phyloP scores from a whole-genome alignment of 2,113 vertebrate genomes.

The Hypocryptadius cinnamomeus region DNA sequence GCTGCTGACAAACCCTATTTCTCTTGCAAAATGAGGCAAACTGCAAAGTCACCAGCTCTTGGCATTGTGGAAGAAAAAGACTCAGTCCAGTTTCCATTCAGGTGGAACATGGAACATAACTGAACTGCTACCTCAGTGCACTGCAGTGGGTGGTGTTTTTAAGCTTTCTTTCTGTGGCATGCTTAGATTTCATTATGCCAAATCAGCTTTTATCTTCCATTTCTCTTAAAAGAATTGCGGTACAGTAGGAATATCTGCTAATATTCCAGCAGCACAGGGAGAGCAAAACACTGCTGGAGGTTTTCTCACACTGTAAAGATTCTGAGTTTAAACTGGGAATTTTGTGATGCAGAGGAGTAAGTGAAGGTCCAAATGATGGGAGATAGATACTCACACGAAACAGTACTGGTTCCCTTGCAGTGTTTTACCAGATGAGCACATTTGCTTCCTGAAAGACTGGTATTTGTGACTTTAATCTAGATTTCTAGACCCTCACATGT shows the following conservation, averaged over 20 bases:
- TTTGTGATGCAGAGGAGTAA: background rate
- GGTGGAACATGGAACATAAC: background rate
- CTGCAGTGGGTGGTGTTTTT: background rate
- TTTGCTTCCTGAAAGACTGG: background rate
- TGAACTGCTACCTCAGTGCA: background rate
- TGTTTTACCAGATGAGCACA: background rate
- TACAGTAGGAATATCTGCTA: fast-evolving
- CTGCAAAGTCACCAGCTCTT: background rate
- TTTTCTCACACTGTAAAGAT: background rate
- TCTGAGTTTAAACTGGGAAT: background rate
- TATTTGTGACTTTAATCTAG: background rate
- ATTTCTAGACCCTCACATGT: background rate
- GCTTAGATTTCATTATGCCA: background rate
- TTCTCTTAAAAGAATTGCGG: background rate
- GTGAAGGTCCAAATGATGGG: background rate
- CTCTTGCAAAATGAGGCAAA: background rate
- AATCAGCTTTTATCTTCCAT: background rate
- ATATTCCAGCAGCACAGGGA: background rate
- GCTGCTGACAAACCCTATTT: background rate
- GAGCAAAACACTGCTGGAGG: background rate
- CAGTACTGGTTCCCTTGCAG: background rate
- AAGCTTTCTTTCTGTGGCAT: background rate
- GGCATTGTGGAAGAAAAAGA: background rate
- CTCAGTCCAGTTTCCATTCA: background rate
- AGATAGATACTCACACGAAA: background rate